These are phyloP conservation scores for Macropus fuliginosus DNA, from an alignment of 2,797 vertebrate genomes.

Conservation along the genomic window DNA sequence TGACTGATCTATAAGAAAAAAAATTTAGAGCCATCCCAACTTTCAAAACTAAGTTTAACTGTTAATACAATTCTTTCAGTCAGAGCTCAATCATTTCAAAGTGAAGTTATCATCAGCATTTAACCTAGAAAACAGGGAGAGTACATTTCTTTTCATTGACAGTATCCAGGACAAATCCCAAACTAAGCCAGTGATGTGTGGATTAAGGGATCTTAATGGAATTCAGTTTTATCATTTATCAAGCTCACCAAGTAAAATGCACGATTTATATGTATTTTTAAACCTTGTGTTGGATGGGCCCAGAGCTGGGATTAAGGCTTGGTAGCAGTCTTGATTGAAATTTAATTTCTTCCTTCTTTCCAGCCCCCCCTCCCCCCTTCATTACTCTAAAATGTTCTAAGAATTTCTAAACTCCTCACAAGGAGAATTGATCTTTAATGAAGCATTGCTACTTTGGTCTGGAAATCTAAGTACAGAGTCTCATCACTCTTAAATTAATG, in stretches of 20 bases:
- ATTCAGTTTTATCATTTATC: slow-evolving; percentile 69
- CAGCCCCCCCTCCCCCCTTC: slow-evolving; percentile 41
- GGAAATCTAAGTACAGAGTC: slow-evolving; percentile 31
- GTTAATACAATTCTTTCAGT: slow-evolving; percentile 52
- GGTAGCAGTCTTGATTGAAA: slow-evolving; percentile 63
- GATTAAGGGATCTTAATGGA: slow-evolving; percentile 69
- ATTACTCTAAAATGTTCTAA: slow-evolving; percentile 64
- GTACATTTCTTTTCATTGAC: slow-evolving; percentile 63
- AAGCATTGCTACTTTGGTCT: slow-evolving; percentile 55
- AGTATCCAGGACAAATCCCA: slow-evolving; percentile 65
- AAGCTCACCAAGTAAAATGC: slow-evolving; percentile 57
- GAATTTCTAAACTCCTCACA: slow-evolving; percentile 64
- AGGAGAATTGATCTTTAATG: slow-evolving; percentile 60
- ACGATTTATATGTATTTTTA: slow-evolving; percentile 43
- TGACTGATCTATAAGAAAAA: slow-evolving; percentile 24
- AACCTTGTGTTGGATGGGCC: slow-evolving; percentile 56
- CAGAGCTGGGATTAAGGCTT: slow-evolving; percentile 60
- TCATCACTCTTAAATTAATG: slow-evolving; percentile 59
- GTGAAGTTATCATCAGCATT: slow-evolving; percentile 58
- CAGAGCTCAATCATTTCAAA: slow-evolving; percentile 67
- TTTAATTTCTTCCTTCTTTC: slow-evolving; percentile 57
- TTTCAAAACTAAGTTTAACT: neutral
- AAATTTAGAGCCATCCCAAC: neutral
- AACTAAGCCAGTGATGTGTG: slow-evolving; percentile 60
- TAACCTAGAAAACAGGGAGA: slow-evolving; percentile 65